Evolutionary conservation across 1,140 invertebrate genomes (phyloP).

Genomic region (Solenopsis invicta): DNA sequence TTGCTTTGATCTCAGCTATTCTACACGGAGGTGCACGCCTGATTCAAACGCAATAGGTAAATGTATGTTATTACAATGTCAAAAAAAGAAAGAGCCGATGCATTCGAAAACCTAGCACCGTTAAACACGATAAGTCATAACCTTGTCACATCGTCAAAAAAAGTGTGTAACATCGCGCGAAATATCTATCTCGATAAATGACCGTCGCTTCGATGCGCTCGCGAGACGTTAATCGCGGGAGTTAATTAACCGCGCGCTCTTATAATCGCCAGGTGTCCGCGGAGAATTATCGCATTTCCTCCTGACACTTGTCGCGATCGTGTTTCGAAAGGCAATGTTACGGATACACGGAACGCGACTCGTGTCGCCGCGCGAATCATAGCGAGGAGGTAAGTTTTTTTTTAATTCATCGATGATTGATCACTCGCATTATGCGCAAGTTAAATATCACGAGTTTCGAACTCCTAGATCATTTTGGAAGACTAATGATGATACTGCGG

Average conservation of each 20-base stretch:
- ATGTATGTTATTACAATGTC: not conserved
- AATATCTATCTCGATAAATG: not conserved
- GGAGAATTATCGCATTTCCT: constrained; percentile 10
- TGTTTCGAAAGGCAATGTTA: constrained; percentile 5
- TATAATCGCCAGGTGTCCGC: constrained; percentile 8
- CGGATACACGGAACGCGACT: not conserved
- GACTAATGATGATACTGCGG: too few relatives aligned
- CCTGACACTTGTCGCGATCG: constrained; percentile 15
- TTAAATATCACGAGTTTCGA: too few relatives aligned
- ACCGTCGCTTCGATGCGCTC: not conserved
- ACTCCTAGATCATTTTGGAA: too few relatives aligned
- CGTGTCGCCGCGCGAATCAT: not conserved
- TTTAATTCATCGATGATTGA: too few relatives aligned
- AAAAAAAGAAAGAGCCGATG: not conserved
- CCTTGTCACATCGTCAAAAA: not conserved
- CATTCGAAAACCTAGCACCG: not conserved
- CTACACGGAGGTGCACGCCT: not conserved
- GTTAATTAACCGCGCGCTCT: constrained; percentile 6
- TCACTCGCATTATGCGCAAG: too few relatives aligned
- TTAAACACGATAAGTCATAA: not conserved
- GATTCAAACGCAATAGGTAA: not conserved
- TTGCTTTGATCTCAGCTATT: not conserved
- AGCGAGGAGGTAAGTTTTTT: not conserved
- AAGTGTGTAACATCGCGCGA: not conserved
- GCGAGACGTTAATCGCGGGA: constrained; percentile 9